A percentile compares a stretch with the other conserved stretches of the same genome.
These are phyloP conservation scores for Ctenochaetus hawaiiensis DNA, from an alignment of 2,797 vertebrate genomes.

Conservation along the genomic window DNA sequence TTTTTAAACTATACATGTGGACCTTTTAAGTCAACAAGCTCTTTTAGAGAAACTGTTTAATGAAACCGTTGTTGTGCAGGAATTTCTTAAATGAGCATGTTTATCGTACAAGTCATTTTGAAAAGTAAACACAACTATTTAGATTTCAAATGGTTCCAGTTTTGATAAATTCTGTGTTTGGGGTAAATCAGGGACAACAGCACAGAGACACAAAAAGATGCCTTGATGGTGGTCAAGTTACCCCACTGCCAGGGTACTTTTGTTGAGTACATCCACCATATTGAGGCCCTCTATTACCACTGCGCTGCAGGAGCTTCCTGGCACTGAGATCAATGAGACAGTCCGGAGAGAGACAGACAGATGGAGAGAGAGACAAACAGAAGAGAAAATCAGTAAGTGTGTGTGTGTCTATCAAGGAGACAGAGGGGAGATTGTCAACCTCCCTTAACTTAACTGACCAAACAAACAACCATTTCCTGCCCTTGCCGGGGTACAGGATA, in stretches of 20 bases:
- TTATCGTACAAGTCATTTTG: no score
- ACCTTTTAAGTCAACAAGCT: neutral
- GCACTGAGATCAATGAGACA: slow-evolving; percentile 63
- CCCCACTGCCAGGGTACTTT: slow-evolving; percentile 55
- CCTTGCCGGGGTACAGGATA: slow-evolving; percentile 57
- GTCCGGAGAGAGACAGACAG: slow-evolving; percentile 25
- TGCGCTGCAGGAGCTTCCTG: slow-evolving; percentile 60
- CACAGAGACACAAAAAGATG: slow-evolving; percentile 17
- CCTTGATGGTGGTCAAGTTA: slow-evolving; percentile 47
- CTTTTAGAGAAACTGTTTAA: neutral
- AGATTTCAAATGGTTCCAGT: neutral
- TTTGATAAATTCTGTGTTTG: neutral
- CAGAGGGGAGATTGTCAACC: slow-evolving; percentile 61
- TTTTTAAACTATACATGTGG: neutral
- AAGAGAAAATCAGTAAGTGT: neutral
- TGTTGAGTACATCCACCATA: slow-evolving; percentile 66
- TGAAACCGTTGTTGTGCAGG: neutral
- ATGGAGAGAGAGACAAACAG: slow-evolving; percentile 1
- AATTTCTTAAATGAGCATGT: slow-evolving; percentile 3
- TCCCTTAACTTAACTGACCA: slow-evolving; percentile 62
- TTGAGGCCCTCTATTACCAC: slow-evolving; percentile 74
- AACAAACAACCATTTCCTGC: slow-evolving; percentile 80
- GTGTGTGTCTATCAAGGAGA: slow-evolving; percentile 29
- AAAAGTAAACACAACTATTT: slow-evolving; percentile 9
- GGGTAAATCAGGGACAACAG: neutral